phyloP scores from a whole-genome alignment of 2,113 vertebrate genomes.

The Ictidomys tridecemlineatus region DNA sequence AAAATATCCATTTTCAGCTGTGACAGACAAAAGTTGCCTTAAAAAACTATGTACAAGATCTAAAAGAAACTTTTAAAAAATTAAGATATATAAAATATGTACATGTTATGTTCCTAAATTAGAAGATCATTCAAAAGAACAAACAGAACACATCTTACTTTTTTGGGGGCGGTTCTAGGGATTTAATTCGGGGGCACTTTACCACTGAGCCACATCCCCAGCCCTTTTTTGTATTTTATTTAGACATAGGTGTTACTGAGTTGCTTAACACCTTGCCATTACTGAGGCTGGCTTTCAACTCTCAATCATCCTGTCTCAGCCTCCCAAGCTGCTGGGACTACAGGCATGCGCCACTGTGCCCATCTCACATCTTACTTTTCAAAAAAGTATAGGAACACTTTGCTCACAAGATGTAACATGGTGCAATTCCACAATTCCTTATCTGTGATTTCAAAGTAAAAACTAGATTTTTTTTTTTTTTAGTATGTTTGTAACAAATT shows the following conservation, averaged over 20 bases:
- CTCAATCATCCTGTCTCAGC: too few relatives aligned
- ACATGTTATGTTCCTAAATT: background rate
- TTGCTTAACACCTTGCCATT: too few relatives aligned
- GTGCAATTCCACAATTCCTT: background rate
- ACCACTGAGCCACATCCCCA: too few relatives aligned
- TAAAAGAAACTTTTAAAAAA: background rate
- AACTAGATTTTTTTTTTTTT: background rate
- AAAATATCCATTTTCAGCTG: background rate
- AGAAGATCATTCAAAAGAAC: constrained; percentile 18
- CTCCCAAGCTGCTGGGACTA: too few relatives aligned
- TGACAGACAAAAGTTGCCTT: constrained; percentile 16
- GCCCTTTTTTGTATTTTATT: too few relatives aligned
- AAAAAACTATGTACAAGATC: background rate
- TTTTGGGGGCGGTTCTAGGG: too few relatives aligned
- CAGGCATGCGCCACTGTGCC: too few relatives aligned
- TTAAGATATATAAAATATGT: background rate
- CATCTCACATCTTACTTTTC: too few relatives aligned
- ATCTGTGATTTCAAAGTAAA: background rate
- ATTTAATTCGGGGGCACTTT: too few relatives aligned
- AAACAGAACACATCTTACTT: too few relatives aligned
- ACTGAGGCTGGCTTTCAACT: too few relatives aligned
- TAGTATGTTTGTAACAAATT: background rate
- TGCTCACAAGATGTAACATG: background rate
- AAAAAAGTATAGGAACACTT: background rate
- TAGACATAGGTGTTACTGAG: too few relatives aligned